These are phyloP conservation scores for Eubucco bourcierii DNA, from an alignment of 2,113 vertebrate species.

Conservation along the genomic window DNA sequence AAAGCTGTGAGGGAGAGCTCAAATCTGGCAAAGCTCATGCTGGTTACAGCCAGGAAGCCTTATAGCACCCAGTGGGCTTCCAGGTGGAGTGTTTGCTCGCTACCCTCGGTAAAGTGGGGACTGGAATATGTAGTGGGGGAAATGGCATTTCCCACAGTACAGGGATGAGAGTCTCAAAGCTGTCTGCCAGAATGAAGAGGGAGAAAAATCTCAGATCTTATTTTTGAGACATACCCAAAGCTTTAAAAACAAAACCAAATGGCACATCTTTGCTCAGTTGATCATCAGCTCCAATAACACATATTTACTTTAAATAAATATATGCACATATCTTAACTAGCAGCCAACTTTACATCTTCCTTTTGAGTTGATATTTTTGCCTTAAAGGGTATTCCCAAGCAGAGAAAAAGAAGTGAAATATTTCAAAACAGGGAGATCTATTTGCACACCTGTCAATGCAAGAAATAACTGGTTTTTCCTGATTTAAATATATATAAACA, in stretches of 20 bases:
- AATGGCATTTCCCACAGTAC: not conserved
- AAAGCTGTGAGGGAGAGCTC: not conserved
- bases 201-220: not conserved
- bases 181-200: not conserved
- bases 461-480: not conserved
- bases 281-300: not conserved
- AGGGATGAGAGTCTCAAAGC: not conserved
- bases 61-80: not conserved
- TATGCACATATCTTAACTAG: not conserved
- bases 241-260: not conserved
- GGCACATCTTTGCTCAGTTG: not conserved
- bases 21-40: not conserved
- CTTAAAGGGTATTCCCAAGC: slow-evolving; percentile 6
- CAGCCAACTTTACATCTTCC: not conserved
- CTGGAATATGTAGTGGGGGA: not conserved
- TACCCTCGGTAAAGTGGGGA: fast-evolving
- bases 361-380: not conserved
- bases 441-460: not conserved
- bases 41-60: not conserved
- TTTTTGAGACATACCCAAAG: not conserved
- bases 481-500: not conserved
- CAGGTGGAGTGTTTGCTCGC: not conserved
- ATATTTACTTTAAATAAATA: not conserved
- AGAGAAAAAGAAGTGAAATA: not conserved
- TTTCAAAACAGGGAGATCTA: not conserved